Evolutionary conservation across 2,113 vertebrate genomes (phyloP).

Genomic region (Apodemus sylvaticus): DNA sequence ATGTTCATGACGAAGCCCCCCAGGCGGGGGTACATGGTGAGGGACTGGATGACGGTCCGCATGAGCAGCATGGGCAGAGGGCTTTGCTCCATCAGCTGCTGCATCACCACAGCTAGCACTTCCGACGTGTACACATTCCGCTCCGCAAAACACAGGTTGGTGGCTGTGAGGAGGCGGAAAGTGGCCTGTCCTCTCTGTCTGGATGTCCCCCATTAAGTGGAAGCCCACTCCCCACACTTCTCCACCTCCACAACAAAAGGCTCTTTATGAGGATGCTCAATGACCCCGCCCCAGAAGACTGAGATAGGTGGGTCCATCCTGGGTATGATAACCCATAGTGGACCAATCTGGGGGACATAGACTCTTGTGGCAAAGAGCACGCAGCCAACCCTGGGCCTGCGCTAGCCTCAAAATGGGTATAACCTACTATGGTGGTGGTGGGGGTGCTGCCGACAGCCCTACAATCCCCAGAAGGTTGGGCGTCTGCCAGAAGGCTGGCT

Average conservation of each 20-base stretch:
- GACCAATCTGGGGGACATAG: background rate
- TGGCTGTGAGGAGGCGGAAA: slow-evolving; percentile 87
- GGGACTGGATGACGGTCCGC: slow-evolving; percentile 97
- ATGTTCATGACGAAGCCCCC: slow-evolving; percentile 98
- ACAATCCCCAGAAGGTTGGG: background rate
- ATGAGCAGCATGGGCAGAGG: slow-evolving; percentile 97
- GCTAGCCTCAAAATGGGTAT: background rate
- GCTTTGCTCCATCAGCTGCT: slow-evolving; percentile 97
- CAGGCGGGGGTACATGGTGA: slow-evolving; percentile 96
- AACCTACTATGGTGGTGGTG: no score
- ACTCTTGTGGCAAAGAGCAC: background rate
- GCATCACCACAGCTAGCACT: slow-evolving; percentile 97
- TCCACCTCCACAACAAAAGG: background rate
- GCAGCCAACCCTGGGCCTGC: fast-evolving
- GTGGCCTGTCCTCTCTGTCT: slow-evolving; percentile 57
- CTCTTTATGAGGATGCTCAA: background rate
- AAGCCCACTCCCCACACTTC: background rate
- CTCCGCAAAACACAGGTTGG: slow-evolving; percentile 96
- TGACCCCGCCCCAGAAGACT: background rate
- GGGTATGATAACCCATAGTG: background rate
- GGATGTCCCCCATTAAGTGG: background rate
- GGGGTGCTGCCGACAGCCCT: background rate
- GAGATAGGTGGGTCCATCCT: background rate
- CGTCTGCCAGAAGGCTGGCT: background rate
- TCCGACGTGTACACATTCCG: slow-evolving; percentile 96